Percentiles rank a stretch among this genome's conserved stretches.
These are phyloP conservation scores for Trachelus iudaicus DNA, from an alignment of 2,888 invertebrate genomes.

Conservation along the genomic window DNA sequence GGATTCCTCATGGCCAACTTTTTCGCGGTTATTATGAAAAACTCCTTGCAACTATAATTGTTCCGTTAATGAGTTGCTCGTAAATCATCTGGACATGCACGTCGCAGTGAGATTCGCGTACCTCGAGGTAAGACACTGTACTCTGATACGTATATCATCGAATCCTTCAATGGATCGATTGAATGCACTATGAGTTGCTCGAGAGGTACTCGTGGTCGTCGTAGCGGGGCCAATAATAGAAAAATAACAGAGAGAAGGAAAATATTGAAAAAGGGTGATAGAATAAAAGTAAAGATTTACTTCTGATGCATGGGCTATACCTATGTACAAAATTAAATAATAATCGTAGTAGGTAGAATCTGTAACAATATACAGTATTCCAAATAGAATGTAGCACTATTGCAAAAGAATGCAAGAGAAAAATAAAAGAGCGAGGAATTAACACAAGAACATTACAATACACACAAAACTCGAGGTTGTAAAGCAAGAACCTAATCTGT, in stretches of 20 bases:
- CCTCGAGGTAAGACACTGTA: background rate
- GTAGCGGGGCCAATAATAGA: background rate
- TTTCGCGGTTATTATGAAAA: background rate
- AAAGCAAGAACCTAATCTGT: constrained; percentile 41
- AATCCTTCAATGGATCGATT: background rate
- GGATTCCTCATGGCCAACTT: background rate
- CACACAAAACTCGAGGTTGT: constrained; percentile 54
- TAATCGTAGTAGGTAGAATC: constrained; percentile 54
- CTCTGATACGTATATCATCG: background rate
- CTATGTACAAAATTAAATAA: constrained; percentile 57
- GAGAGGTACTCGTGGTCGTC: background rate
- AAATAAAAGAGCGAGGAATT: constrained; percentile 17
- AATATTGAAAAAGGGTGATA: background rate
- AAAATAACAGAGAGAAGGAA: background rate
- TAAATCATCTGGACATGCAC: background rate
- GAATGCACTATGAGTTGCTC: background rate
- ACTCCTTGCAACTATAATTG: background rate
- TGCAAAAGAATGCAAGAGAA: constrained; percentile 28
- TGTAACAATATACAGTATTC: constrained; percentile 53
- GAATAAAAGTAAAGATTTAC: constrained; percentile 24
- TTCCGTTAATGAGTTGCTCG: background rate
- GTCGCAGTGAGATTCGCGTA: background rate
- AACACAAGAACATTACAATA: constrained; percentile 12
- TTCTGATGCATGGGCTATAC: constrained; percentile 45
- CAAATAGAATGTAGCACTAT: constrained; percentile 46